These are phyloP conservation scores for Lasiurus cinereus DNA, from an alignment of 2,113 vertebrate genomes.

Conservation along the genomic window DNA sequence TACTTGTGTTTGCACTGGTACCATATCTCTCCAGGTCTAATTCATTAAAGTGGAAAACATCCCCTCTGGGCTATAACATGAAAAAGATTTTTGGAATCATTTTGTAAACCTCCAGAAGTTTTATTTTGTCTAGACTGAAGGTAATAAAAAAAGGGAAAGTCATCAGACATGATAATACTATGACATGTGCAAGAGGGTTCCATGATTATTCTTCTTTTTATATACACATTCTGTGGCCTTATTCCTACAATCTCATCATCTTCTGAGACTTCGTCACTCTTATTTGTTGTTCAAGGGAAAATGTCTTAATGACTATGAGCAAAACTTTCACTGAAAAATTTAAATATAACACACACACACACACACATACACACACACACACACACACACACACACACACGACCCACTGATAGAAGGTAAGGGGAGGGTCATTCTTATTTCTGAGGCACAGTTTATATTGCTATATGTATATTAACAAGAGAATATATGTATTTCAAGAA, in stretches of 20 bases:
- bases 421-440: background rate
- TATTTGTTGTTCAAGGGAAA: background rate
- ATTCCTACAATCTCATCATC: background rate
- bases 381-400: too few species aligned
- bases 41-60: slow-evolving; percentile 71
- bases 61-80: slow-evolving; percentile 61
- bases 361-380: too few species aligned
- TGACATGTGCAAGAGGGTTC: background rate
- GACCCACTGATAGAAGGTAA: background rate
- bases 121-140: slow-evolving; percentile 78
- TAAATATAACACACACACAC: background rate
- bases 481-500: background rate
- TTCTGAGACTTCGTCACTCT: slow-evolving; percentile 24
- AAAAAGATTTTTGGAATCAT: slow-evolving; percentile 67
- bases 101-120: slow-evolving; percentile 68
- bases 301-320: background rate
- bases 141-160: slow-evolving; percentile 75
- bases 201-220: background rate
- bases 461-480: background rate
- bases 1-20: slow-evolving; percentile 19
- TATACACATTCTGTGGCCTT: background rate
- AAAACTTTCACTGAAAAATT: background rate
- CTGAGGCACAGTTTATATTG: background rate
- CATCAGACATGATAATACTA: slow-evolving; percentile 70
- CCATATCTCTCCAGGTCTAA: slow-evolving; percentile 47